A percentile compares a stretch with the other conserved stretches of the same genome.
Evolutionary conservation across 2,888 invertebrate species (phyloP).

Genomic region (Agrotis ipsilon): DNA sequence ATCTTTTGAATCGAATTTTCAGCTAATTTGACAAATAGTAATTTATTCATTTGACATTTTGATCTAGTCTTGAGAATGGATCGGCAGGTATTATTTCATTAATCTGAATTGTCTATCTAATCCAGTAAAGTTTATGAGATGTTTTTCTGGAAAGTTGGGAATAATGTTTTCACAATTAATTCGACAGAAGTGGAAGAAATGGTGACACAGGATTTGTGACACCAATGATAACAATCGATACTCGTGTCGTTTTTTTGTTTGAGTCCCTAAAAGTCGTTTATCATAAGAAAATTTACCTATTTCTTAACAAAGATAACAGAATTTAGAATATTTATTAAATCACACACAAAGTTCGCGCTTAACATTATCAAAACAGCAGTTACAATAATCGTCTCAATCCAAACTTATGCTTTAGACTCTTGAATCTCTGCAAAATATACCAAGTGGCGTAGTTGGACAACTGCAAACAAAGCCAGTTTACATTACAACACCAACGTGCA

Average conservation of each 20-base stretch:
- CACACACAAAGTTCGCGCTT: slow-evolving; percentile 9
- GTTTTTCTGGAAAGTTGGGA: too few relatives aligned
- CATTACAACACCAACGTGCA: slow-evolving; percentile 41
- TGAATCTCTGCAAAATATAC: slow-evolving; percentile 41
- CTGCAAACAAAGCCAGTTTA: slow-evolving; percentile 54
- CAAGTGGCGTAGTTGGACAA: slow-evolving; percentile 34
- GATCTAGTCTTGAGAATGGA: neutral
- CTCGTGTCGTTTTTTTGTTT: too few relatives aligned
- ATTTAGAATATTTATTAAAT: neutral
- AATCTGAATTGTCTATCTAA: neutral
- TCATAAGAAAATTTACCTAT: too few relatives aligned
- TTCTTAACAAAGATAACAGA: too few relatives aligned
- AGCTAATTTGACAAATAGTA: slow-evolving; percentile 41
- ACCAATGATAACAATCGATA: too few relatives aligned
- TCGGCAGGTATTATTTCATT: neutral
- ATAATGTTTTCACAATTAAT: too few relatives aligned
- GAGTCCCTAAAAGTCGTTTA: too few relatives aligned
- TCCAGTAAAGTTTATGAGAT: neutral
- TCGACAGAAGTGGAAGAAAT: too few relatives aligned
- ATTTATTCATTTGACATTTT: slow-evolving; percentile 40
- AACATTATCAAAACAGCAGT: slow-evolving; percentile 26
- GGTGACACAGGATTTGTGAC: too few relatives aligned
- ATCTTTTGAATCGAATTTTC: slow-evolving; percentile 44
- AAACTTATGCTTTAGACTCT: slow-evolving; percentile 25
- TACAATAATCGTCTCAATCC: slow-evolving; percentile 25